Percentiles rank a stretch among this genome's conserved stretches.
These are phyloP conservation scores for Lingula anatina DNA, from an alignment of 2,888 invertebrate species.

Conservation along the genomic window DNA sequence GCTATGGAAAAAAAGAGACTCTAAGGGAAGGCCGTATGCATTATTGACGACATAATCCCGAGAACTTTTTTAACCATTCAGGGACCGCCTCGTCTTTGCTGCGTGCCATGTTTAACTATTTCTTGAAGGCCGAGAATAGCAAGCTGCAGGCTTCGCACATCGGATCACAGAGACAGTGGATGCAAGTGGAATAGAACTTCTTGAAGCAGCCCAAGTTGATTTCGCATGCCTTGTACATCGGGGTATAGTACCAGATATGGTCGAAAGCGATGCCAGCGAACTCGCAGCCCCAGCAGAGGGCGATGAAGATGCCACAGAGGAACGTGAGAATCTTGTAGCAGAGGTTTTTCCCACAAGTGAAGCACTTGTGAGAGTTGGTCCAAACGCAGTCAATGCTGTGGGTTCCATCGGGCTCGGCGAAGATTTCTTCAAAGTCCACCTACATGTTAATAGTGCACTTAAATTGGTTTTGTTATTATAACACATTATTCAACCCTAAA, in stretches of 20 bases:
- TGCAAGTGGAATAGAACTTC: too few relatives aligned
- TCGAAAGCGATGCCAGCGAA: constrained; percentile 57
- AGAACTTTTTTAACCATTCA: too few relatives aligned
- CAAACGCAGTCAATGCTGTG: constrained; percentile 63
- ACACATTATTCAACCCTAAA: too few relatives aligned
- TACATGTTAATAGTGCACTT: too few relatives aligned
- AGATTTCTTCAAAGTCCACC: too few relatives aligned
- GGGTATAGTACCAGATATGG: constrained; percentile 70
- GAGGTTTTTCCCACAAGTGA: constrained; percentile 61
- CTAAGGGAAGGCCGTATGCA: not conserved
- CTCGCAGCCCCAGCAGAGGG: too few relatives aligned
- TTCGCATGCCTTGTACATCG: constrained; percentile 63
- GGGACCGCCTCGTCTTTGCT: too few relatives aligned
- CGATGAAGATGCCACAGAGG: constrained; percentile 57
- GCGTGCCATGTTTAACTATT: not conserved
- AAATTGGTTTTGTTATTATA: too few relatives aligned
- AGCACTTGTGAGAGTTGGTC: constrained; percentile 64
- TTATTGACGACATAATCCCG: too few relatives aligned
- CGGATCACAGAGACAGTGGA: too few relatives aligned
- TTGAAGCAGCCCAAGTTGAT: too few relatives aligned
- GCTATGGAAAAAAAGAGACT: not conserved
- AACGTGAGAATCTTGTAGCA: too few relatives aligned
- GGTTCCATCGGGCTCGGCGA: constrained; percentile 21
- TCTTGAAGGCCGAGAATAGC: constrained; percentile 22
- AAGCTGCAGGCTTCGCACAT: constrained; percentile 22